Evolutionary conservation across 2,797 vertebrate species (phyloP).

Genomic region (Fundulus diaphanus): DNA sequence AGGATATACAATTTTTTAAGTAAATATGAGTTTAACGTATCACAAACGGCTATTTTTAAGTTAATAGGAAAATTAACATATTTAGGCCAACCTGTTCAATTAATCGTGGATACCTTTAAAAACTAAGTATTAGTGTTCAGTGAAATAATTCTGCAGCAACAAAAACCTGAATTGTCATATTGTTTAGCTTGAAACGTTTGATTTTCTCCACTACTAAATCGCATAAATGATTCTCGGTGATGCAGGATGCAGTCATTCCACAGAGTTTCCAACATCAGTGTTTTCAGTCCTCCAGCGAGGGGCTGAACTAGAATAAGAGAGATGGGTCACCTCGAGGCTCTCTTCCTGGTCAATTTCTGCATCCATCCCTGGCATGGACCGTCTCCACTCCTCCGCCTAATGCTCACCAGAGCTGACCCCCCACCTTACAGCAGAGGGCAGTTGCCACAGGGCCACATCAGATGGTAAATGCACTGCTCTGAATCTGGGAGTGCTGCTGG

Average conservation of each 20-base stretch:
- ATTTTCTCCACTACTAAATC: background rate
- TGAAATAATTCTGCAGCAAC: background rate
- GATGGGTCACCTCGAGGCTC: constrained; percentile 23
- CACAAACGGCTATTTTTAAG: no score
- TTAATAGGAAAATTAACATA: no score
- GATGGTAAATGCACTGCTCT: constrained; percentile 55
- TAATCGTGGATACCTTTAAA: no score
- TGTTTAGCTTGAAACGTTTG: background rate
- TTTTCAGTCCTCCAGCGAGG: constrained; percentile 20
- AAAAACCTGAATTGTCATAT: background rate
- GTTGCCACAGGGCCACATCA: constrained; percentile 34
- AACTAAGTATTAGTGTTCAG: background rate
- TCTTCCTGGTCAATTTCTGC: constrained; percentile 35
- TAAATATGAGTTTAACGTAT: no score
- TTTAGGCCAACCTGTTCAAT: no score
- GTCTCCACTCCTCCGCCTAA: constrained; percentile 53
- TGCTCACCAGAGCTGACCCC: constrained; percentile 54
- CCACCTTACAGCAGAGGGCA: constrained; percentile 34
- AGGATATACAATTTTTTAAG: no score
- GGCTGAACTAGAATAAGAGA: constrained; percentile 27
- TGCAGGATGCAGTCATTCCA: background rate
- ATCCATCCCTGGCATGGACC: constrained; percentile 54
- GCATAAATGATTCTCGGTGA: constrained; percentile 3
- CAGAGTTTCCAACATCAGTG: constrained; percentile 3
- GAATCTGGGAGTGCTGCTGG: constrained; percentile 67